These are phyloP conservation scores for Lissonota sp. DNA, from an alignment of 2,888 invertebrate species.

Conservation along the genomic window DNA sequence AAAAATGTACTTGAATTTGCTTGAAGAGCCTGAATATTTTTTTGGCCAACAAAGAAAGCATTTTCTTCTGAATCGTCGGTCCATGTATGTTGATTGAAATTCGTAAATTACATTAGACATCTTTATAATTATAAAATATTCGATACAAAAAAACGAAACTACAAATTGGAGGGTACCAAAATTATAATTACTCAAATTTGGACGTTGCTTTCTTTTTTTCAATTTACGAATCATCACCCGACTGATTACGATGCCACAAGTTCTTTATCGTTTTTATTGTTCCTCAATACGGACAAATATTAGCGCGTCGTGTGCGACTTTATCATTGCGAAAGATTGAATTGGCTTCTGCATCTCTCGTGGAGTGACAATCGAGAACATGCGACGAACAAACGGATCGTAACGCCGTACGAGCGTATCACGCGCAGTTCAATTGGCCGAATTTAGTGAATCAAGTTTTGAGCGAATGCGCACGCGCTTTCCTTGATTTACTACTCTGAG, in stretches of 20 bases:
- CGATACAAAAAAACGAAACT: constrained; percentile 3
- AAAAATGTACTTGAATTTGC: too few relatives aligned
- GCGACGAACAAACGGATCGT: not conserved
- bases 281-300: constrained; percentile 3
- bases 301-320: constrained; percentile 8
- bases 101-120: not conserved
- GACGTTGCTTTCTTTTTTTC: not conserved
- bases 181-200: not conserved
- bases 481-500: too few relatives aligned
- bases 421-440: not conserved
- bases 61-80: too few relatives aligned
- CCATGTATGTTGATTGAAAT: too few relatives aligned
- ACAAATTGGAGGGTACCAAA: too few relatives aligned
- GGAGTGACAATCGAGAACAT: not conserved
- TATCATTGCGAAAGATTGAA: constrained; percentile 6
- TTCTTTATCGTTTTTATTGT: constrained; percentile 9
- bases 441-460: not conserved
- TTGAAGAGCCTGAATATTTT: too few relatives aligned
- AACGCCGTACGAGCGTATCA: constrained; percentile 4
- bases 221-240: not conserved
- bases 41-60: too few relatives aligned
- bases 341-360: not conserved
- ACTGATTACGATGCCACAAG: not conserved
- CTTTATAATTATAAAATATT: too few relatives aligned
- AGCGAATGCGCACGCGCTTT: too few relatives aligned